These are phyloP conservation scores for Mobula hypostoma DNA, from an alignment of 2,113 vertebrate species.

Conservation along the genomic window DNA sequence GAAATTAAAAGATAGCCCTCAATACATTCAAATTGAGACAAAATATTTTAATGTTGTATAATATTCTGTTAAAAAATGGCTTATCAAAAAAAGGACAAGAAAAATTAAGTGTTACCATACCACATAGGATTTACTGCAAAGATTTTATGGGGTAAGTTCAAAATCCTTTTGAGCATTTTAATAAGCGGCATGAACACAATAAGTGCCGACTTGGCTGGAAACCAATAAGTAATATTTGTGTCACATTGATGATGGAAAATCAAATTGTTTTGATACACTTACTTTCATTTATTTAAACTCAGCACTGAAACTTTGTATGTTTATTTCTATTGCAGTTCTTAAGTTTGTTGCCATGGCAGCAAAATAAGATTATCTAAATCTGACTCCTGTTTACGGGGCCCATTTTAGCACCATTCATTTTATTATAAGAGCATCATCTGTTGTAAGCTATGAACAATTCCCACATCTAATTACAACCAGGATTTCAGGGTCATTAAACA, in stretches of 20 bases:
- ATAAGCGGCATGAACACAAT: not conserved
- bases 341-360: constrained; percentile 30
- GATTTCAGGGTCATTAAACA: constrained; percentile 83
- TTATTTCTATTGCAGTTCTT: constrained; percentile 23
- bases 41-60: not conserved
- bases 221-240: not conserved
- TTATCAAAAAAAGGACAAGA: not conserved
- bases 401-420: constrained; percentile 67
- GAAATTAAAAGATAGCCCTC: not conserved
- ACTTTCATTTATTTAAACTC: not conserved
- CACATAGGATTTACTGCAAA: not conserved
- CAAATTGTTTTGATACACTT: constrained; percentile 31
- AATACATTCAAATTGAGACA: not conserved
- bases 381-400: constrained; percentile 31
- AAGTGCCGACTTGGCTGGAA: constrained; percentile 11
- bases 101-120: not conserved
- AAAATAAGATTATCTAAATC: constrained; percentile 28
- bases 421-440: constrained; percentile 87
- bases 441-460: constrained; percentile 82
- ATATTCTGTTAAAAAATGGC: not conserved
- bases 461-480: constrained; percentile 89
- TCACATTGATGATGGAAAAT: constrained; percentile 24
- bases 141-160: not conserved
- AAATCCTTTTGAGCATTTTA: constrained; percentile 32
- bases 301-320: constrained; percentile 18